These are phyloP conservation scores for Pecten maximus DNA, from an alignment of 2,888 invertebrate species.

Conservation along the genomic window DNA sequence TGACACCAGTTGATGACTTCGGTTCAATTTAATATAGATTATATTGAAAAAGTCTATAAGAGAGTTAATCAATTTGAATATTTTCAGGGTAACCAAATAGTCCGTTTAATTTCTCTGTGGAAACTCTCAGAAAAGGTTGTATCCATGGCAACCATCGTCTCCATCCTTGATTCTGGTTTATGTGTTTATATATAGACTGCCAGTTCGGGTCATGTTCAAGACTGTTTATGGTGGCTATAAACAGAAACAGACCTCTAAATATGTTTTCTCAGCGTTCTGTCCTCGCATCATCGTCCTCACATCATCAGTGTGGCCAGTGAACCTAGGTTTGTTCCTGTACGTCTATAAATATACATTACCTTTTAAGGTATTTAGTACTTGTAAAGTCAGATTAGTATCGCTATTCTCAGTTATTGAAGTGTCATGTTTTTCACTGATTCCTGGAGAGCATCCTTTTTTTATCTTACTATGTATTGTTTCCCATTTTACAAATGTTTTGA, in stretches of 20 bases:
- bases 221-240: not conserved
- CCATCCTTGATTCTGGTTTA: no score
- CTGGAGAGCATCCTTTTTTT: no score
- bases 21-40: no score
- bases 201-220: not conserved
- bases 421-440: no score
- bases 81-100: not conserved
- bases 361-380: not conserved
- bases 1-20: no score
- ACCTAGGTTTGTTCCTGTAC: not conserved
- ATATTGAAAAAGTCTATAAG: no score
- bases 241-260: not conserved
- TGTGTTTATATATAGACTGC: not conserved
- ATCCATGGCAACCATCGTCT: not conserved
- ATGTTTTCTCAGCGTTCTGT: not conserved
- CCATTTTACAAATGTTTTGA: no score
- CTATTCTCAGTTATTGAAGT: no score
- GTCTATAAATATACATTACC: not conserved
- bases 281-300: no score
- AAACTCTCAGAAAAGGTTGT: not conserved
- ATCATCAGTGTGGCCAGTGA: not conserved
- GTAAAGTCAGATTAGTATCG: no score
- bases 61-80: no score
- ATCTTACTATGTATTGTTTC: no score
- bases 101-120: not conserved